These are phyloP conservation scores for Tupiocoris notatus DNA, from an alignment of 2,888 invertebrate genomes.

Conservation along the genomic window DNA sequence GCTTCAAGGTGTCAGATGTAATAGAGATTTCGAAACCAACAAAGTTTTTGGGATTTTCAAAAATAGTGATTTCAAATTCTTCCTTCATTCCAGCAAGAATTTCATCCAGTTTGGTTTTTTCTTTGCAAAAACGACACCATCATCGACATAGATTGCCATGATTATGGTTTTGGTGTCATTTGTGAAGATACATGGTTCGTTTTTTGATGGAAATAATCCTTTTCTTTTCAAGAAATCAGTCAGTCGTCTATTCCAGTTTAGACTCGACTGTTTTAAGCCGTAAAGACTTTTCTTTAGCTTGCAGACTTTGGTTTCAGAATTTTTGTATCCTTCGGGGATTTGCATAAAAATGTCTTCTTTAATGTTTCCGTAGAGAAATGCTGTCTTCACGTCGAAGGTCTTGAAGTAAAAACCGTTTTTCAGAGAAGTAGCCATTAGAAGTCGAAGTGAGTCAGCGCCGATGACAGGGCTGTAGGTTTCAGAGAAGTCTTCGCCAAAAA, in stretches of 20 bases:
- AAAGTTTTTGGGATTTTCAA: slow-evolving; percentile 44
- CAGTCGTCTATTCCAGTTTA: slow-evolving; percentile 43
- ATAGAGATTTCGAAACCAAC: slow-evolving; percentile 45
- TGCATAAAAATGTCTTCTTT: slow-evolving; percentile 45
- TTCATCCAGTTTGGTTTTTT: slow-evolving; percentile 42
- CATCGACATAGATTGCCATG: slow-evolving; percentile 49
- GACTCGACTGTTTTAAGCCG: background rate
- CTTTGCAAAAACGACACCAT: slow-evolving; percentile 45
- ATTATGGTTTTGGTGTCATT: slow-evolving; percentile 34
- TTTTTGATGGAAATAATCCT: slow-evolving; percentile 26
- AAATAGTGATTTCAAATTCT: slow-evolving; percentile 47
- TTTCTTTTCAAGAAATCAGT: slow-evolving; percentile 31
- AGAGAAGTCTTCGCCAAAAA: slow-evolving; percentile 49
- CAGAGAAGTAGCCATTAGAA: slow-evolving; percentile 42
- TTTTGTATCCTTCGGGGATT: slow-evolving; percentile 44
- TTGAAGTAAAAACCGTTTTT: slow-evolving; percentile 1
- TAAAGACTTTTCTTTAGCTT: slow-evolving; percentile 46
- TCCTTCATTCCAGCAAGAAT: slow-evolving; percentile 42
- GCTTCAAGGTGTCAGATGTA: slow-evolving; percentile 24
- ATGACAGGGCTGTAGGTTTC: slow-evolving; percentile 50
- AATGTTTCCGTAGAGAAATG: slow-evolving; percentile 47
- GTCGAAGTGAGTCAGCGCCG: slow-evolving; percentile 47
- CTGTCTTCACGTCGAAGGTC: slow-evolving; percentile 46
- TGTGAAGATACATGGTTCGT: slow-evolving; percentile 45
- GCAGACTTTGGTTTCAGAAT: slow-evolving; percentile 34